phyloP scores from a whole-genome alignment of 2,797 vertebrate genomes.

The Micrastur ruficollis region DNA sequence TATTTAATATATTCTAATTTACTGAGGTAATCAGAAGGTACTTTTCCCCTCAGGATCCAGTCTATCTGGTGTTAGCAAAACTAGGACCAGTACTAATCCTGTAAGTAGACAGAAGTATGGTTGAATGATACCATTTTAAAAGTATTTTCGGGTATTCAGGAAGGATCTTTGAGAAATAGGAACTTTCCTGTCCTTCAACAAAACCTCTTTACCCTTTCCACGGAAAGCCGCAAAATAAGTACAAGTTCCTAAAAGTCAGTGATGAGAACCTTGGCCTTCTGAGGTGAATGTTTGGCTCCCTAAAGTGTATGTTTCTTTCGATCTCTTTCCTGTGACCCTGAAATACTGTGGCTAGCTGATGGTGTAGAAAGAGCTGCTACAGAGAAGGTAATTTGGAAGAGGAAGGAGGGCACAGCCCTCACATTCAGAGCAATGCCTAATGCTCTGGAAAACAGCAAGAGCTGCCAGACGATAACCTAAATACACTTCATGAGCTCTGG shows the following conservation, averaged over 20 bases:
- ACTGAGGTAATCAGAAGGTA: neutral
- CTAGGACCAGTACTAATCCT: neutral
- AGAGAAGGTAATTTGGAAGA: constrained; percentile 44
- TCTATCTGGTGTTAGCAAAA: neutral
- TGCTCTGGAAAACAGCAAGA: neutral
- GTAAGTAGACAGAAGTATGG: neutral
- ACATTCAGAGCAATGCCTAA: neutral
- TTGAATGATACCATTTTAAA: neutral
- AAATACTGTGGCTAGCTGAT: neutral
- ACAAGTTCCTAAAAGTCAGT: neutral
- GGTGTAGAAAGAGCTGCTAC: constrained; percentile 27
- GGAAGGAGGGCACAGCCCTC: constrained; percentile 14
- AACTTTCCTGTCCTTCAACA: neutral
- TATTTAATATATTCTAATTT: neutral
- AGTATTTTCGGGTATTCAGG: neutral
- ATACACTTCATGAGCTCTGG: neutral
- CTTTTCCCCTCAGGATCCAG: neutral
- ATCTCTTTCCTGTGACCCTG: constrained; percentile 17
- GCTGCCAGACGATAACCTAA: neutral
- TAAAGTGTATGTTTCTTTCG: neutral
- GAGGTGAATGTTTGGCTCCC: neutral
- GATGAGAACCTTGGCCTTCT: neutral
- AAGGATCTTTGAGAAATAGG: constrained; percentile 25
- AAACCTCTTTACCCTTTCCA: neutral
- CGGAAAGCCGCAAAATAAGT: constrained; percentile 1